A percentile compares a stretch with the other conserved stretches of the same genome.
Conservation (phyloP, 2,888 invertebrate genomes). For the Polietes domitor region DNA sequence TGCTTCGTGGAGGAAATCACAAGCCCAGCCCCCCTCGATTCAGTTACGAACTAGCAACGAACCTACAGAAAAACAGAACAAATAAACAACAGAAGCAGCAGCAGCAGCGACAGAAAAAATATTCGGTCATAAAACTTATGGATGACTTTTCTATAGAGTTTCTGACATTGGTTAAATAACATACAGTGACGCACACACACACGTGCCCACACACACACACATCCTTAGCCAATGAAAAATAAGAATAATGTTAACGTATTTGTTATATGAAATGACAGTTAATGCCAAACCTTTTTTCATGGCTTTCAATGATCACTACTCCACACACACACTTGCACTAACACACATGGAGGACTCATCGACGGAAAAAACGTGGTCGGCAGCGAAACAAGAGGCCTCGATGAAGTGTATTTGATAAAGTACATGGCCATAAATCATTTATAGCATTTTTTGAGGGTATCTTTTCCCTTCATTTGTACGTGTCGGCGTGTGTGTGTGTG, state of each 20-base stretch:
- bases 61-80: background rate
- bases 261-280: constrained; percentile 31
- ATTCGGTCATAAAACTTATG: constrained; percentile 39
- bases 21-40: background rate
- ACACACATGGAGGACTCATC: background rate
- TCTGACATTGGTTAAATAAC: constrained; percentile 33
- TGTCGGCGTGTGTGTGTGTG: background rate
- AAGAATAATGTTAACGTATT: constrained; percentile 4
- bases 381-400: background rate
- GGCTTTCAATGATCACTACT: background rate
- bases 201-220: background rate
- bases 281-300: constrained; percentile 25
- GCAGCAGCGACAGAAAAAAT: background rate
- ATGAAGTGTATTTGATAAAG: constrained; percentile 16
- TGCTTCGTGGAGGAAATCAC: background rate
- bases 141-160: constrained; percentile 39
- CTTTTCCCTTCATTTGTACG: background rate
- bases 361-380: background rate
- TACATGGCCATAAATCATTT: constrained; percentile 7
- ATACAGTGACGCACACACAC: background rate
- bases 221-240: background rate
- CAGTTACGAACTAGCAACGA: background rate
- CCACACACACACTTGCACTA: background rate
- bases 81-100: constrained; percentile 2
- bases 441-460: constrained; percentile 2